A percentile compares a stretch with the other conserved stretches of the same genome.
These are phyloP conservation scores for Panopea generosa DNA, from an alignment of 2,888 invertebrate species.

Conservation along the genomic window DNA sequence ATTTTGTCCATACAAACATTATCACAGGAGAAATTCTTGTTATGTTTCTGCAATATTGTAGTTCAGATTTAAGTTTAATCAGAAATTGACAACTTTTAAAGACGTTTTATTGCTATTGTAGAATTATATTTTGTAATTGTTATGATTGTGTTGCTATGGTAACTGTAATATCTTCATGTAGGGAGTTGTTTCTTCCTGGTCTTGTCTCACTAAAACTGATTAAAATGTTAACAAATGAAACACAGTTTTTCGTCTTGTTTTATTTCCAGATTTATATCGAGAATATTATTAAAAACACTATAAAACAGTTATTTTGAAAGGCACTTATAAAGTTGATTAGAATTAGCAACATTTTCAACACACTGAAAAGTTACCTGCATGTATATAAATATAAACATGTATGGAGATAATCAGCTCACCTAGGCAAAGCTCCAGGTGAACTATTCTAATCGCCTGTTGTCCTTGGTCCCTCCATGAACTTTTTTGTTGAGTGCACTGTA, in stretches of 20 bases:
- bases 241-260: slow-evolving; percentile 5
- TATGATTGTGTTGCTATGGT: slow-evolving; percentile 52
- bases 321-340: no score
- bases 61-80: not conserved
- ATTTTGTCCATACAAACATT: not conserved
- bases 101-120: not conserved
- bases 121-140: no score
- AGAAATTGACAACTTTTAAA: not conserved
- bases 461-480: no score
- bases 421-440: no score
- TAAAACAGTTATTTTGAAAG: no score
- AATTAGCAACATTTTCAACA: no score
- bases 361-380: no score
- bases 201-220: slow-evolving; percentile 65
- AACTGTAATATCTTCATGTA: slow-evolving; percentile 46
- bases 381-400: no score
- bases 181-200: slow-evolving; percentile 60
- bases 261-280: not conserved
- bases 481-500: no score
- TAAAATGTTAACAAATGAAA: slow-evolving; percentile 62
- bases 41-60: not conserved
- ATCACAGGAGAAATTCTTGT: not conserved
- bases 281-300: no score
- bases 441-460: no score
- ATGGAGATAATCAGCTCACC: no score